Base-by-base conservation (phyloP, 1,140 invertebrate genomes). In the Doryteuthis pealeii region DNA sequence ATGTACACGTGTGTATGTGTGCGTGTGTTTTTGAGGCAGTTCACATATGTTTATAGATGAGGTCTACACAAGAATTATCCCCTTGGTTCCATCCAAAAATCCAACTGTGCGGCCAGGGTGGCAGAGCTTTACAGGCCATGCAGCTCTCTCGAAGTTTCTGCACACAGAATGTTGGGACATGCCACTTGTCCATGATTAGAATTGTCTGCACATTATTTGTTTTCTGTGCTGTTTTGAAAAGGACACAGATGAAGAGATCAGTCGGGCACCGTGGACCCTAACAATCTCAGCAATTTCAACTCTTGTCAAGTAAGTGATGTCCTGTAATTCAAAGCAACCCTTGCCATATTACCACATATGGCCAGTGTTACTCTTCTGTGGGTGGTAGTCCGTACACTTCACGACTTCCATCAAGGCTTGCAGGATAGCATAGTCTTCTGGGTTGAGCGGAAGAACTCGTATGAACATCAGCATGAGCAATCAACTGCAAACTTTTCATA, bases 51-150 rank as follows among this genome's bases (percentile, higher is more conserved):
- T 40, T 5, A 40, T 40, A 40, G 3, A 40, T 40, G 35, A 10
- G 35, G 10, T 40, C 35, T 40, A 40, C 35, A 10, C 35, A 40
- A 10, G 35, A 5, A 40, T 62, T 62, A 28, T 62, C 22, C 6
- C 18, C 28, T 31, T 31, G 66, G 32, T 31, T 68, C 66, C 66
- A 68, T 68, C 66, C 30, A 68, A 32, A 68, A 68, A 68, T 8
- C 66, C 66, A 30, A 68, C 66, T 30, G 66, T 68, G 28, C 66
- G 66, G 10, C 66, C 66, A 68, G n/a, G 66, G 66, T 10, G 66
- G 66, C 8, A 68, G 66, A 12, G 66, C 66, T 22, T 68, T 68
- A 31, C 32, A 33, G 5, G 66, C 31, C 66, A 68, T 32, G 22
- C 66, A 32, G 10, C 30, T 68, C 31, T 26, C 66, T 5, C 66